phyloP scores from a whole-genome alignment of 53 echinoderm and acorn worm species.

The Antedon mediterranea region DNA sequence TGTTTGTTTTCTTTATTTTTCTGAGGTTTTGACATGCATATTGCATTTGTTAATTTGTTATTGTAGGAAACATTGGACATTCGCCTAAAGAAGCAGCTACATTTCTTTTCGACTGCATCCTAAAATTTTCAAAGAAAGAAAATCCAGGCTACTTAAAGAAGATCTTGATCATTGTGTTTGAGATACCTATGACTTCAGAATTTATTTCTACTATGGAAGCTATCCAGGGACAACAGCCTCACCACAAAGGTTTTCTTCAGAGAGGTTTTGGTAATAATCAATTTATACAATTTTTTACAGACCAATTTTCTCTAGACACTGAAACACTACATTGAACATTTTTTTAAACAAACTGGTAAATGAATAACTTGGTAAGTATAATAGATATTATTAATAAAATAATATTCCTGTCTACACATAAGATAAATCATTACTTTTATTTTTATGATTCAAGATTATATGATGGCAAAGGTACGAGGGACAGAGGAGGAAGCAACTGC shows the following conservation, averaged over 20 bases:
- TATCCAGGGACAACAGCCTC: constrained; percentile 7
- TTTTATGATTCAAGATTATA: too few relatives aligned
- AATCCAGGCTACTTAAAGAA: constrained; percentile 11
- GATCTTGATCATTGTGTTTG: constrained; percentile 24
- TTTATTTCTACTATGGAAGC: constrained; percentile 27
- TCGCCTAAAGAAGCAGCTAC: constrained; percentile 8
- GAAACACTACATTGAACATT: too few relatives aligned
- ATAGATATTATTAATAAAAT: too few relatives aligned
- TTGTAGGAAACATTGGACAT: constrained; percentile 10
- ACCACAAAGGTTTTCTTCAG: not conserved
- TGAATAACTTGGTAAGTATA: too few relatives aligned
- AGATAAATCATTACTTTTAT: too few relatives aligned
- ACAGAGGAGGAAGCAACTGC: not conserved
- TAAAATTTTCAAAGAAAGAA: constrained; percentile 16
- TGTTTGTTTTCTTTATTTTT: too few relatives aligned
- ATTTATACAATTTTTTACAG: too few relatives aligned
- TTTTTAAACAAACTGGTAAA: too few relatives aligned
- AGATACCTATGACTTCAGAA: constrained; percentile 11
- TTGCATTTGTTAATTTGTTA: too few relatives aligned
- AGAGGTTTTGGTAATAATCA: not conserved
- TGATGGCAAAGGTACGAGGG: not conserved
- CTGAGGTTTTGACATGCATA: too few relatives aligned
- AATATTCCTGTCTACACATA: too few relatives aligned
- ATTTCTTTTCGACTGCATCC: constrained; percentile 21
- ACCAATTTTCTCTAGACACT: too few relatives aligned